These are phyloP conservation scores for Mallateleia sp. DNA, from an alignment of 2,888 invertebrate genomes.

Conservation along the genomic window DNA sequence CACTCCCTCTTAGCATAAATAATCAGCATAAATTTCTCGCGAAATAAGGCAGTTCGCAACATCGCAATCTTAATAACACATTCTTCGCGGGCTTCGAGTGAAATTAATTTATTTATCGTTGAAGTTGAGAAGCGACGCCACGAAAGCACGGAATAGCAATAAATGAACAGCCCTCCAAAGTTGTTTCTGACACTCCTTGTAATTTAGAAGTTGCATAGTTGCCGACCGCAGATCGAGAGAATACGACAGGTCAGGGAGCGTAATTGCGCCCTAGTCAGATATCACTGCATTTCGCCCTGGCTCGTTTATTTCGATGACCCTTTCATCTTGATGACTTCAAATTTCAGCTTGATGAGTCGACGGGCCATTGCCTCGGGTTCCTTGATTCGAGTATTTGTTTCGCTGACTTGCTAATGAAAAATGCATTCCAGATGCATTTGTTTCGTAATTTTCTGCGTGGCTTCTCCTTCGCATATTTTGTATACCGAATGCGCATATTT, in stretches of 20 bases:
- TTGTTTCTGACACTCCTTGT: conserved; percentile 76
- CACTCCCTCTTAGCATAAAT: conserved; percentile 20
- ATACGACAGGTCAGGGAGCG: conserved; percentile 75
- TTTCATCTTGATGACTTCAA: conserved; percentile 57
- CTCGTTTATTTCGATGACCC: conserved; percentile 67
- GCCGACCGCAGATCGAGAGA: conserved; percentile 72
- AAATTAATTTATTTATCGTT: conserved; percentile 73
- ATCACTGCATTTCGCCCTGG: conserved; percentile 40
- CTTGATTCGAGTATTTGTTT: conserved; percentile 29
- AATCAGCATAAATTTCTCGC: conserved; percentile 40
- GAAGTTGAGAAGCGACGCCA: conserved; percentile 66
- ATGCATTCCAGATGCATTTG: conserved; percentile 27
- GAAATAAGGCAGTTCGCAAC: conserved; percentile 42
- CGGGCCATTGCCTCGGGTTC: not conserved
- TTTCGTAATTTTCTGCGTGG: conserved; percentile 1
- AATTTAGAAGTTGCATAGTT: conserved; percentile 76
- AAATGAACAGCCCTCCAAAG: conserved; percentile 71
- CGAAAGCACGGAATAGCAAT: conserved; percentile 63
- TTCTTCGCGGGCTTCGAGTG: conserved; percentile 56
- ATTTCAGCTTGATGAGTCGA: conserved; percentile 38
- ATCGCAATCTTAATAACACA: conserved; percentile 64
- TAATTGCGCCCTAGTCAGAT: conserved; percentile 73
- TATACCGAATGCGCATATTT: conserved; percentile 9
- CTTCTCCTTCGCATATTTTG: not conserved
- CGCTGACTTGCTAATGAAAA: conserved; percentile 28